phyloP scores from a whole-genome alignment of 1,140 invertebrate species.

The Anoplophora glabripennis region DNA sequence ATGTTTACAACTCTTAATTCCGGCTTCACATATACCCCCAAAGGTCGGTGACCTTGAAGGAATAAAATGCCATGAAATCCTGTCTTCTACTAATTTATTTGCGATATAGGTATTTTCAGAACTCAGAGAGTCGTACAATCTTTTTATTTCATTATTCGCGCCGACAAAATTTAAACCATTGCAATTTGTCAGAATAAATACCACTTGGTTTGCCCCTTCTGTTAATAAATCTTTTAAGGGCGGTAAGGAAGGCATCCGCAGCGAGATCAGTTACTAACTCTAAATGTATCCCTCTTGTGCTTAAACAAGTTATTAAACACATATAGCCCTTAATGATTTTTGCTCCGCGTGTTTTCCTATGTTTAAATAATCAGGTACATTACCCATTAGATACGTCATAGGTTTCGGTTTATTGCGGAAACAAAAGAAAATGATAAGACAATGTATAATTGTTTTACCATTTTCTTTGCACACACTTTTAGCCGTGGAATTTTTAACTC shows the following conservation, averaged over 20 bases:
- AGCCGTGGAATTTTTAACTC: conserved; percentile 7
- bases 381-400: conserved; percentile 25
- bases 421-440: no score
- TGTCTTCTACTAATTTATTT: no score
- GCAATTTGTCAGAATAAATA: conserved; percentile 41
- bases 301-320: conserved; percentile 15
- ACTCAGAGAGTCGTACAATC: no score
- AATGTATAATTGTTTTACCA: background rate
- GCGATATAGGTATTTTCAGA: no score
- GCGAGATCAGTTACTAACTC: conserved; percentile 33
- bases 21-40: conserved; percentile 47
- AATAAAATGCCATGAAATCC: conserved; percentile 2
- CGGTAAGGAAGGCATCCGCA: conserved; percentile 34
- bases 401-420: conserved; percentile 16
- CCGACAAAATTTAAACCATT: conserved; percentile 44
- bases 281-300: conserved; percentile 36
- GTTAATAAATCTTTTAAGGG: conserved; percentile 32
- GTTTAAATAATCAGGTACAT: conserved; percentile 34
- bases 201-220: conserved; percentile 29
- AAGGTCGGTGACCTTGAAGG: conserved; percentile 44
- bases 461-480: conserved; percentile 19
- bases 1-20: no score
- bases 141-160: conserved; percentile 27
- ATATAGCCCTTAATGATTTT: conserved; percentile 35
- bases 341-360: conserved; percentile 24